phyloP scores from a whole-genome alignment of 2,888 invertebrate species.

The Oscheius sp. region DNA sequence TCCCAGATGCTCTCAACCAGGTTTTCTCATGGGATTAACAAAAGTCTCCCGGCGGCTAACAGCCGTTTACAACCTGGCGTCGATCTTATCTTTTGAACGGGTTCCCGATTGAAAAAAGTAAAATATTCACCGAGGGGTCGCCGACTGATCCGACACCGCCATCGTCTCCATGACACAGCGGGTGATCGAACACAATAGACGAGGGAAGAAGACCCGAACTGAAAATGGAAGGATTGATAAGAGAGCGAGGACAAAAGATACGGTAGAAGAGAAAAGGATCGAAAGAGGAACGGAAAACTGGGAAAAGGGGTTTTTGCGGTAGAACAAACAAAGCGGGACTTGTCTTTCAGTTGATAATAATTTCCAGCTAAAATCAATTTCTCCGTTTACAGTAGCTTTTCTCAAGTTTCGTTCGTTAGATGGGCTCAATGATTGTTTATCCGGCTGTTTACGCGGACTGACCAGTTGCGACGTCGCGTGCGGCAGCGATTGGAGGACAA shows the following conservation, averaged over 20 bases:
- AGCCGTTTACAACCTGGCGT: no score
- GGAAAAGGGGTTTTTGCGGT: neutral
- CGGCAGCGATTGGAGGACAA: no score
- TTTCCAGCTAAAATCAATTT: no score
- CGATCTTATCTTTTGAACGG: no score
- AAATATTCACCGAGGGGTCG: slow-evolving; percentile 1
- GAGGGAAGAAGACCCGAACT: neutral
- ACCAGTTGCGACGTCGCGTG: no score
- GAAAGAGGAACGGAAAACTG: neutral
- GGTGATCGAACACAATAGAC: neutral
- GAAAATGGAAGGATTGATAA: neutral
- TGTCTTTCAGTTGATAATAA: slow-evolving; percentile 17
- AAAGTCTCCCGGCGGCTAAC: no score
- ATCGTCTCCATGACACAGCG: slow-evolving; percentile 8
- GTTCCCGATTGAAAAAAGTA: no score
- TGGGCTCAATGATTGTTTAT: no score
- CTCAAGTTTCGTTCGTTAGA: no score
- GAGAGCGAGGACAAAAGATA: neutral
- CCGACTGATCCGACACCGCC: slow-evolving; percentile 2
- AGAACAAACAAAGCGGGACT: slow-evolving; percentile 6
- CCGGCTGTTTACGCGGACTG: neutral
- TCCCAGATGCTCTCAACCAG: no score
- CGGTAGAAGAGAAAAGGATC: neutral
- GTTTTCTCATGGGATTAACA: no score
- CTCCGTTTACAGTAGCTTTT: no score